Evolutionary conservation across 2,113 vertebrate species (phyloP), one percentile per base, ranked within the genome.

Genomic region (Brachionichthys hirsutus): DNA sequence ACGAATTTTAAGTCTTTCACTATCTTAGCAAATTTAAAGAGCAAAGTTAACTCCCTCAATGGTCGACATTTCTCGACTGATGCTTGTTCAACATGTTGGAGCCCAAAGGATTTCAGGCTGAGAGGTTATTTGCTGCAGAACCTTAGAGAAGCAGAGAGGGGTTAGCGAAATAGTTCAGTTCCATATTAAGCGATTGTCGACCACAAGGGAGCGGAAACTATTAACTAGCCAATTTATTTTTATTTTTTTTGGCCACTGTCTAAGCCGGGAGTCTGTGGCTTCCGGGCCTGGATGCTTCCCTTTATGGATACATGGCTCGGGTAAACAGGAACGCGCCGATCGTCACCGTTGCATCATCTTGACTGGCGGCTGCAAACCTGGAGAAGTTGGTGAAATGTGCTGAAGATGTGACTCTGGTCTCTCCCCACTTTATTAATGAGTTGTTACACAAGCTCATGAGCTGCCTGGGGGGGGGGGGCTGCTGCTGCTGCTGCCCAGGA

Each of bases 371-470:
- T 75, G 54, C 75, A 68, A 66, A 77, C 62, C 19, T 17, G 45
- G 9, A 30, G 9, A 19, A 82, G 64, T 80, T 78, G 75, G 79
- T 79, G 75, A 83, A 88, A 87, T 85, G 73, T 80, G 81, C 80
- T 85, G 77, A 82, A 75, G 78, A 79, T 59, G 78, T 69, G 71
- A 71, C 71, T 80, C 51, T 38, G 68, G 74, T 43, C 70, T 47
- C 50, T 2, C 38, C 74, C 66, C 80, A 74, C 78, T 77, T 84
- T 84, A 83, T 86, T 85, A 84, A 89, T 75, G 63, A 88, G 63
- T 67, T 67, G 65, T 82, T 84, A 76, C 8, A 53, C 82, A 30
- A 72, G 71, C 73, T 74, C 70, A 53, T 68, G 62, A 81, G 62
- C 61, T n/a, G 22, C 38, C 45, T 43, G 1, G 8, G 54, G 62